These are phyloP conservation scores for Zeus faber DNA, from an alignment of 2,113 vertebrate genomes.

Conservation along the genomic window DNA sequence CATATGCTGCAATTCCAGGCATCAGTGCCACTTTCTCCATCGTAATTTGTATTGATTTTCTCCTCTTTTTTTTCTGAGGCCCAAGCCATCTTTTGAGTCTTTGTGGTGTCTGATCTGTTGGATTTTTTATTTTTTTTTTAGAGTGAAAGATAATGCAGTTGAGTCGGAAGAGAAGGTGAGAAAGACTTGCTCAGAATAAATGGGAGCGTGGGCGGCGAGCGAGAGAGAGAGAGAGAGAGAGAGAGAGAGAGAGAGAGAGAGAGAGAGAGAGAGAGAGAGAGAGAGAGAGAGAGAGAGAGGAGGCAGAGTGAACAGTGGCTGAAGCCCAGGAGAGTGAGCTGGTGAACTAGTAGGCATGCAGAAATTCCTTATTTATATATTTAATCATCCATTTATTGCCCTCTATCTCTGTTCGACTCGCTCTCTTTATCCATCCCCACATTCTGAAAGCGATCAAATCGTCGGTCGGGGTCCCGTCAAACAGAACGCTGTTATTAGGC, in stretches of 20 bases:
- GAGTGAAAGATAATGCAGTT: conserved; percentile 58
- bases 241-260: conserved; percentile 6
- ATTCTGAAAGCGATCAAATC: conserved; percentile 54
- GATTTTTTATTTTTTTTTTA: conserved; percentile 33
- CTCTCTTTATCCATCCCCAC: conserved; percentile 15
- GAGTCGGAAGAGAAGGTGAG: conserved; percentile 28
- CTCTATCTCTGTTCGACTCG: conserved; percentile 23
- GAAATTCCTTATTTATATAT: conserved; percentile 54
- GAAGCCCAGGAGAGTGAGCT: not conserved
- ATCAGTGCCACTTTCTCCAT: conserved; percentile 77
- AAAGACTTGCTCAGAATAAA: no score
- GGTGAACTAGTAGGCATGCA: not conserved
- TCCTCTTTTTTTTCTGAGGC: conserved; percentile 22
- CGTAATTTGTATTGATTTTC: conserved; percentile 81
- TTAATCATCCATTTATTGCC: conserved; percentile 68
- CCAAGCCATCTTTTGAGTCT: conserved; percentile 38
- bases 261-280: conserved; percentile 15
- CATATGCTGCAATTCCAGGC: conserved; percentile 79
- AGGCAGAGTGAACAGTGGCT: not conserved
- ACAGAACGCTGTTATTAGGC: conserved; percentile 43
- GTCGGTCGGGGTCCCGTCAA: conserved; percentile 44
- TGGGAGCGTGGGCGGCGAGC: no score
- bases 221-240: conserved; percentile 9
- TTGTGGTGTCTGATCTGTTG: conserved; percentile 52
- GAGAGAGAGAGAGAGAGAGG: conserved; percentile 11